A percentile compares a stretch with the other conserved stretches of the same genome.
Evolutionary conservation across 2,888 invertebrate species (phyloP).

Genomic region (Cetonia aurata): DNA sequence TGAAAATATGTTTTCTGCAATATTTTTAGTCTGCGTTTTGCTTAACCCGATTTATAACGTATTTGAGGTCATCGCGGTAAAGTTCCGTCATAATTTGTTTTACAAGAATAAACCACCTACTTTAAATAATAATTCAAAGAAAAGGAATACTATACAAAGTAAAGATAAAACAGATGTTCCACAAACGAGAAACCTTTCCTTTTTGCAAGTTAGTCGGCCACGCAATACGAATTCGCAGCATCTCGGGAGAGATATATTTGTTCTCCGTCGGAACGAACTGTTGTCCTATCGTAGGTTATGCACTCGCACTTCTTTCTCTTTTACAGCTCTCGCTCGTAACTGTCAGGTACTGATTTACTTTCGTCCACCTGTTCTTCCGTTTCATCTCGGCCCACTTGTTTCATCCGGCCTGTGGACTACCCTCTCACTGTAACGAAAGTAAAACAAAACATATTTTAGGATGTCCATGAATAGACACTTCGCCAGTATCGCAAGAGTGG

Average conservation of each 20-base stretch:
- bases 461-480: too few species aligned
- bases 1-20: too few species aligned
- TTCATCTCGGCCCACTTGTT: slow-evolving; percentile 59
- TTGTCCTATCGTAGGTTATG: not conserved
- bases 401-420: slow-evolving; percentile 47
- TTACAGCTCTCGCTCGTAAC: slow-evolving; percentile 46
- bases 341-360: slow-evolving; percentile 58
- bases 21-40: too few species aligned
- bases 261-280: slow-evolving; percentile 18
- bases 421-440: slow-evolving; percentile 51
- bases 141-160: slow-evolving; percentile 9
- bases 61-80: too few species aligned
- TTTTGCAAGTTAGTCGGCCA: slow-evolving; percentile 35
- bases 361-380: slow-evolving; percentile 62
- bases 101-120: too few species aligned
- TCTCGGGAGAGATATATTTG: slow-evolving; percentile 29
- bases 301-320: slow-evolving; percentile 22
- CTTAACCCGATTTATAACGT: too few species aligned
- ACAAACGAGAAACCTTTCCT: slow-evolving; percentile 35
- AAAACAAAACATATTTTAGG: slow-evolving; percentile 43
- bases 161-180: slow-evolving; percentile 32
- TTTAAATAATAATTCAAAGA: slow-evolving; percentile 2
- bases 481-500: too few species aligned
- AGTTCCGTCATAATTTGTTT: too few species aligned
- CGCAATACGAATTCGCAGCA: slow-evolving; percentile 26